Evolutionary conservation across 1,140 invertebrate species (phyloP).

Genomic region (Drosophila takahashii): DNA sequence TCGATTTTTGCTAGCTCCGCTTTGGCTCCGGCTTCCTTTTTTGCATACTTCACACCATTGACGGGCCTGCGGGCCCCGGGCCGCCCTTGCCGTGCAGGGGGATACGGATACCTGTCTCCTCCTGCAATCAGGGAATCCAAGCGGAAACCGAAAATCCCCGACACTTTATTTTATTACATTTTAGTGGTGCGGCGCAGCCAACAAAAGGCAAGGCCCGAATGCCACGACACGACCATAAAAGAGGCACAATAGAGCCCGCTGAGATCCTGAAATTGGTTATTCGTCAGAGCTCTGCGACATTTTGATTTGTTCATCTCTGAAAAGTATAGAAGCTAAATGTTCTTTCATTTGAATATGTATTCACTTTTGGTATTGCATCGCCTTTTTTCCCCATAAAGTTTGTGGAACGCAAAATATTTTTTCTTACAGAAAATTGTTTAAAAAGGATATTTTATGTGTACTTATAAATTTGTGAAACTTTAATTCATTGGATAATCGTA

Average conservation of each 20-base stretch:
- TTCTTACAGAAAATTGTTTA: too few relatives aligned
- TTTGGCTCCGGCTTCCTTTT: constrained; percentile 12
- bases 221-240: constrained; percentile 22
- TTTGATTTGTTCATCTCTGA: constrained; percentile 14
- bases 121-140: constrained; percentile 37
- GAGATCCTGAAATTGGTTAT: constrained; percentile 34
- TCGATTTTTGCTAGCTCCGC: constrained; percentile 33
- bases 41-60: constrained; percentile 67
- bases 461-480: too few relatives aligned
- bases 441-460: too few relatives aligned
- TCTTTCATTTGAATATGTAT: too few relatives aligned
- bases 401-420: too few relatives aligned
- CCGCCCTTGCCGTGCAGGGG: not conserved
- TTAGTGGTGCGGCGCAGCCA: constrained; percentile 40
- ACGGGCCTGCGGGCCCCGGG: constrained; percentile 34
- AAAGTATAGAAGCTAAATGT: not conserved
- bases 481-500: too few relatives aligned
- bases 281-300: constrained; percentile 17
- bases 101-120: constrained; percentile 7
- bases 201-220: constrained; percentile 14
- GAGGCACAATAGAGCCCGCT: constrained; percentile 11
- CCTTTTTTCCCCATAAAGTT: too few relatives aligned
- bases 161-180: constrained; percentile 76
- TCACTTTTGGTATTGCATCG: too few relatives aligned
- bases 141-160: constrained; percentile 54